Percentiles rank a stretch among this genome's conserved stretches.
phyloP scores from a whole-genome alignment of 2,113 vertebrate species.

The Chaetodon auriga region DNA sequence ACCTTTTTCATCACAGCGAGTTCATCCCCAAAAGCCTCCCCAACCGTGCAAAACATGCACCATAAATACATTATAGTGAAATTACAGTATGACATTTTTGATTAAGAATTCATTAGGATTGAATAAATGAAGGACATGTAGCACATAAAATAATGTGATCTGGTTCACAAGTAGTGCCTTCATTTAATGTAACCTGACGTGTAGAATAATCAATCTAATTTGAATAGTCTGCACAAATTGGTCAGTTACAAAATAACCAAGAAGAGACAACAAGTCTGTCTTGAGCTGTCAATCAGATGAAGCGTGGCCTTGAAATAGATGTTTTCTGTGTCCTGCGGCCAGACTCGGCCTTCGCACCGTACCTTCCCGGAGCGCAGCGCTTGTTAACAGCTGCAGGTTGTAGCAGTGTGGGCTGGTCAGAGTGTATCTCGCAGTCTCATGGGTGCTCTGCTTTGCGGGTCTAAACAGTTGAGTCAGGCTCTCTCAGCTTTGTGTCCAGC shows the following conservation, averaged over 20 bases:
- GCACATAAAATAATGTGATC: background rate
- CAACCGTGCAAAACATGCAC: background rate
- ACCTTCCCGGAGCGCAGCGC: conserved; percentile 9
- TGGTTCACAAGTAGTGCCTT: background rate
- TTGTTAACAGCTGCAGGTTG: conserved; percentile 33
- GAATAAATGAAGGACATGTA: conserved; percentile 16
- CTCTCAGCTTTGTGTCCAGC: conserved; percentile 59
- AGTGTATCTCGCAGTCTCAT: conserved; percentile 33
- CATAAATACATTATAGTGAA: background rate
- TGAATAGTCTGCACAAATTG: background rate
- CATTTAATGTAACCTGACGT: background rate
- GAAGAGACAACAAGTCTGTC: background rate
- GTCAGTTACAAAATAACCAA: background rate
- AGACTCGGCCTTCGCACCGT: conserved; percentile 27
- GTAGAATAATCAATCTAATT: background rate
- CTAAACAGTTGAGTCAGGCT: conserved; percentile 64
- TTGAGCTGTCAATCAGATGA: conserved; percentile 34
- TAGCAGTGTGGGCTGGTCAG: conserved; percentile 60
- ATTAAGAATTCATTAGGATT: conserved; percentile 21
- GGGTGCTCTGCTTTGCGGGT: conserved; percentile 38
- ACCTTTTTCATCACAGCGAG: no score
- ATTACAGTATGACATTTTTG: conserved; percentile 6
- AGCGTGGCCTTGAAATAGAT: conserved; percentile 30
- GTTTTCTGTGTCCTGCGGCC: conserved; percentile 39
- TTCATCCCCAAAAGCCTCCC: no score